Conservation (phyloP, 2,113 vertebrate species). For the Numenius arquata region DNA sequence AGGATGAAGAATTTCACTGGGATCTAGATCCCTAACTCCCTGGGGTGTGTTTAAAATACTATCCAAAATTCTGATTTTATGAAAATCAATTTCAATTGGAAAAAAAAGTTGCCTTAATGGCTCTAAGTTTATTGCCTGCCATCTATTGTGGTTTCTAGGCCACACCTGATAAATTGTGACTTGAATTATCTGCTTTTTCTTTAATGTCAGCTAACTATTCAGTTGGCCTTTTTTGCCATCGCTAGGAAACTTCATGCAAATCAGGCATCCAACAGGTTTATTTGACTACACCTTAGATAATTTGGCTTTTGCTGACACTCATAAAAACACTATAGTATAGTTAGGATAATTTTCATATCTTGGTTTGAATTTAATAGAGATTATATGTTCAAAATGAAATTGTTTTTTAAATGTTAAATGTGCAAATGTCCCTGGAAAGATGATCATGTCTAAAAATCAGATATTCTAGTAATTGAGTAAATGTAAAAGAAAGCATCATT, state of each 20-base stretch:
- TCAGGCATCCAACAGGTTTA: background rate
- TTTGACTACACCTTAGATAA: background rate
- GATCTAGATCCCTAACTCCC: background rate
- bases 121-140: background rate
- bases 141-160: background rate
- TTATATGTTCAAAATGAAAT: background rate
- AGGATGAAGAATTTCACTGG: background rate
- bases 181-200: background rate
- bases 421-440: background rate
- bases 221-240: background rate
- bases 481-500: background rate
- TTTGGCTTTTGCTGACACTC: background rate
- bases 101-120: background rate
- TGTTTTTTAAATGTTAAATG: background rate
- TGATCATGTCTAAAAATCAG: background rate
- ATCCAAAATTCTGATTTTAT: background rate
- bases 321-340: background rate
- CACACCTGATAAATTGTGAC: background rate
- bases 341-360: background rate
- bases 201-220: background rate
- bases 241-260: background rate
- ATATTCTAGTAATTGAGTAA: background rate
- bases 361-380: background rate
- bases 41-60: background rate
- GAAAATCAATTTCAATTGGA: background rate